These are phyloP conservation scores for Dissostichus mawsoni DNA, from an alignment of 2,113 vertebrate genomes.

Conservation along the genomic window DNA sequence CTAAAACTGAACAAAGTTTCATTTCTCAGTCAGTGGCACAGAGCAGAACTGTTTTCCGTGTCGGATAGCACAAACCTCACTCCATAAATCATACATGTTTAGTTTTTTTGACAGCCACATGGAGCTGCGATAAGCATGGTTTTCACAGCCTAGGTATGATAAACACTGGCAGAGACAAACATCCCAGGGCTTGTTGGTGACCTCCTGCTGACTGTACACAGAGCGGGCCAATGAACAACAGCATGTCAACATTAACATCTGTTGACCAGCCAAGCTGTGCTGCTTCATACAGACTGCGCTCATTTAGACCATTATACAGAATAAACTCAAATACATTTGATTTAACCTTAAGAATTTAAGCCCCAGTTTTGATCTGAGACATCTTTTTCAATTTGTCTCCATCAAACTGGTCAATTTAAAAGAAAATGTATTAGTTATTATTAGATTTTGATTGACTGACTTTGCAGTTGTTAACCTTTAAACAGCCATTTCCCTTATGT, in stretches of 20 bases:
- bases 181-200: constrained; percentile 57
- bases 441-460: too few species aligned
- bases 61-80: constrained; percentile 29
- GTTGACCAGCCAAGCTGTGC: constrained; percentile 55
- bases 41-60: constrained; percentile 34
- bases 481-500: neutral
- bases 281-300: constrained; percentile 10
- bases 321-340: neutral
- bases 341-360: neutral
- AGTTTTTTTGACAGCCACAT: constrained; percentile 29
- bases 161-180: constrained; percentile 60
- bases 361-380: neutral
- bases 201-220: constrained; percentile 58
- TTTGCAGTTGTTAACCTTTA: neutral
- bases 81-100: constrained; percentile 46
- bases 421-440: neutral
- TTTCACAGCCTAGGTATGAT: constrained; percentile 48
- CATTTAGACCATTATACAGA: constrained; percentile 6
- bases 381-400: neutral
- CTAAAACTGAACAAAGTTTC: constrained; percentile 41
- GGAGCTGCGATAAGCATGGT: constrained; percentile 48
- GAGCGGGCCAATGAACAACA: constrained; percentile 51
- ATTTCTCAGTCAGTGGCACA: constrained; percentile 13
- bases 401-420: neutral
- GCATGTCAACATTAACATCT: constrained; percentile 62